Percentiles rank a stretch among this genome's conserved stretches.
These are phyloP conservation scores for Leucozona laternaria DNA, from an alignment of 2,888 invertebrate species.

Conservation along the genomic window DNA sequence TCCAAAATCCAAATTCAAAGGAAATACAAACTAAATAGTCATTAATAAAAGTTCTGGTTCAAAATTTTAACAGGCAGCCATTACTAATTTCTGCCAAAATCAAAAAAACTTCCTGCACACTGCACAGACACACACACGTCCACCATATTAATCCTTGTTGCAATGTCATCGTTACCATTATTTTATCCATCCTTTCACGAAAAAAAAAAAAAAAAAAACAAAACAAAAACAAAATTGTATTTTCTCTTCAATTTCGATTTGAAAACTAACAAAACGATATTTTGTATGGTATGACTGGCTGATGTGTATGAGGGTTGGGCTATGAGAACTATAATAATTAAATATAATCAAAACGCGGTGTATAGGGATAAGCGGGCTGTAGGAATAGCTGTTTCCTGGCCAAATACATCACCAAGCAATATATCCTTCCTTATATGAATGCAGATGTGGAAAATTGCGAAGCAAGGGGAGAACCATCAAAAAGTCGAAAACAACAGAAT, in stretches of 20 bases:
- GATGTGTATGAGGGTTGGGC: conserved; percentile 48
- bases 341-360: conserved; percentile 55
- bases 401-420: conserved; percentile 14
- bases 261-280: conserved; percentile 38
- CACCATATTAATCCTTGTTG: conserved; percentile 12
- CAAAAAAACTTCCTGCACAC: conserved; percentile 27
- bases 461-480: conserved; percentile 47
- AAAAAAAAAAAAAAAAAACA: background rate
- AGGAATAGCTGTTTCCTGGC: conserved; percentile 29
- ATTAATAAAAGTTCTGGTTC: conserved; percentile 45
- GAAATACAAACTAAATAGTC: conserved; percentile 37
- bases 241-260: conserved; percentile 7
- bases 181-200: background rate
- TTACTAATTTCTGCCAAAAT: conserved; percentile 66
- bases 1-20: background rate
- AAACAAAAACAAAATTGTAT: background rate
- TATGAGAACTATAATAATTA: conserved; percentile 69
- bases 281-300: too few species aligned
- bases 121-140: conserved; percentile 46
- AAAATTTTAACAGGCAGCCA: conserved; percentile 52
- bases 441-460: conserved; percentile 66
- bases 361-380: background rate
- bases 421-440: conserved; percentile 27
- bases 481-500: conserved; percentile 14
- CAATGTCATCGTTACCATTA: conserved; percentile 11